Base-by-base conservation (phyloP, 2,113 vertebrate species). In the Verasper variegatus region DNA sequence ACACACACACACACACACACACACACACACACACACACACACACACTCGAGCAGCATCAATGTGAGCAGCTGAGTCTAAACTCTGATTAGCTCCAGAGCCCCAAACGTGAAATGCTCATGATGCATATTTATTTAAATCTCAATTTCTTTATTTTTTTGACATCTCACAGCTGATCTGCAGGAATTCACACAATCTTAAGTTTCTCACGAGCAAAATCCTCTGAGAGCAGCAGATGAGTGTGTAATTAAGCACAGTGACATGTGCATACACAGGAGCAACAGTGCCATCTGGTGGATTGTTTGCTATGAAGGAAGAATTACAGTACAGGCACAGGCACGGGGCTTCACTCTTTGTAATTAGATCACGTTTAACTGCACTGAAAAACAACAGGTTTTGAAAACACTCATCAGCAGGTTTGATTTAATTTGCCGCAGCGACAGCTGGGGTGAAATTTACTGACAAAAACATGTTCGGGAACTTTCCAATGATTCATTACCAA, bases 231-330 rank as follows among this genome's bases (percentile, higher is more conserved):
- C 42, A 72, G 35, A 40, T 51, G 2, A 64, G 54, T 5, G 2
- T 55, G 45, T 20, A 11, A 5, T 17, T 40, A 72, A 10, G 21
- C 12, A 27, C n/a, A 68, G 62, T 23, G 18, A 20, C 6, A 3
- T 27, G 55, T 10, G 23, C 11, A 13, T 1, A 49, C 37, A 10
- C 66, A 88, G 84, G 81, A 74, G 1, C 92, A 91, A 91, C 92
- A 93, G 76, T 85, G 92, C 91, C 94, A 88, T 86, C 93, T 87
- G 74, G 81, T 92, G 93, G 90, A 78, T 17, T 0, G 0, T 59
- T 20, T 14, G 8, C 35, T 0, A 45, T 45, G 42, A 12, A 0
- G 9, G 2, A 11, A 65, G 5, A 21, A 3, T 3, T 4, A 0
- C 7, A 20, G 4, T 26, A 52, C 23, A 40, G 14, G 0, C 35